Evolutionary conservation across 1,140 invertebrate species (phyloP), one percentile per base, ranked within the genome.

Genomic region (Conus betulinus): DNA sequence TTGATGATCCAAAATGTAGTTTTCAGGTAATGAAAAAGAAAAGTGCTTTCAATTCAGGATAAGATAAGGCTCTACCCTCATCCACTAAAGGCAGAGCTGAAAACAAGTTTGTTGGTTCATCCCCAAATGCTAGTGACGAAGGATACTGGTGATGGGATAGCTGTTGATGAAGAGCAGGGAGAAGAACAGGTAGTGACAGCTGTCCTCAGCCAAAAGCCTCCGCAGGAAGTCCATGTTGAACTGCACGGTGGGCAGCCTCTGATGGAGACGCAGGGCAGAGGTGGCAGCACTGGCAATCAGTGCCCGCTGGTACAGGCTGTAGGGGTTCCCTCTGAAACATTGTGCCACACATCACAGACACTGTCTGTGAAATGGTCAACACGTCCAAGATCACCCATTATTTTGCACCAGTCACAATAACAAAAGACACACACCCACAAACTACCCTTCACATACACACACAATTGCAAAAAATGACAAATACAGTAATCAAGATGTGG

Each of bases 141-240:
- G 95, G 95, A 97, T 98, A 98, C 97, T 96, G 91, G 98, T 97
- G 83, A 98, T 97, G 53, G 98, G 98, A 85, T 97, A 96, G 63
- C 97, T 97, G 95, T 98, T 98, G 90, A 99, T 96, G 94, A 99
- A 99, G 92, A 99, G 98, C 82, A 99, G 95, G 17, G 98, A 98
- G 95, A 98, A 99, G 94, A 99, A 97, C 85, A 99, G 96, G 94
- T 99, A 99, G 95, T 99, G 99, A 91, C 98, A 98, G 88, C 98
- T 99, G 96, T 99, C 99, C 95, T 99, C 99, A 76, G 97, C 92
- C 89, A 99, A 96, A 87, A 99, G 94, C 11, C 96, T 95, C 17
- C 96, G 96, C 57, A 99, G 95, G 94, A 98, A 99, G 94, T 98
- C 97, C 89, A 97, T 95, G 85, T 96, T 97, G 57, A 99, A 96